Conservation (phyloP, 92 coral and sea anemone species). For the Parazoanthus swiftii region DNA sequence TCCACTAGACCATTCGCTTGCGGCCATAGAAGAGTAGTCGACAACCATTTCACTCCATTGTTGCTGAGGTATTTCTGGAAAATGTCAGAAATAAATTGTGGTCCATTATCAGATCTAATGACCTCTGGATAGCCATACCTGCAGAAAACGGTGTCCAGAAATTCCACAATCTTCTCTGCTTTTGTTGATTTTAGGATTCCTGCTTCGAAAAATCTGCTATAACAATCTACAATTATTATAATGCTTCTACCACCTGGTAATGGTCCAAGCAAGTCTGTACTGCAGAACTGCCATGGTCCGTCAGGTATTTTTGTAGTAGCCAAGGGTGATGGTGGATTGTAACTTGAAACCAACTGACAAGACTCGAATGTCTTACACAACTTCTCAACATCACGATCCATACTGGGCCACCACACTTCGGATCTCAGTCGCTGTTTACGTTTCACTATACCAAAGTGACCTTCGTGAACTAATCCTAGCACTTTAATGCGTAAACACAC, state of each 20-base stretch:
- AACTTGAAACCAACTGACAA: slow-evolving; percentile 49
- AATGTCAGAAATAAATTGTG: slow-evolving; percentile 9
- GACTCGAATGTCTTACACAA: slow-evolving; percentile 45
- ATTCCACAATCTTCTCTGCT: slow-evolving; percentile 43
- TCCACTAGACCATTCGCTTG: slow-evolving; percentile 43
- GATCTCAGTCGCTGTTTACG: slow-evolving; percentile 41
- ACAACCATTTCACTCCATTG: slow-evolving; percentile 42
- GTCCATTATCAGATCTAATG: slow-evolving; percentile 38
- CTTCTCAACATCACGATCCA: slow-evolving; percentile 52
- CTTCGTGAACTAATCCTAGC: slow-evolving; percentile 43
- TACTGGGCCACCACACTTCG: slow-evolving; percentile 56
- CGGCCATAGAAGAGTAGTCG: slow-evolving; percentile 42
- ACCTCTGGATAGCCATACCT: slow-evolving; percentile 39
- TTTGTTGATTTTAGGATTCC: slow-evolving; percentile 45
- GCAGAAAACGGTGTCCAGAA: slow-evolving; percentile 35
- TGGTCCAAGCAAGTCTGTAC: slow-evolving; percentile 45
- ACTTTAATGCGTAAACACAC: slow-evolving; percentile 22
- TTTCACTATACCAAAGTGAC: slow-evolving; percentile 42
- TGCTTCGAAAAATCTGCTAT: slow-evolving; percentile 43
- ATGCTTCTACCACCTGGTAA: slow-evolving; percentile 44
- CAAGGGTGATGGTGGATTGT: slow-evolving; percentile 42
- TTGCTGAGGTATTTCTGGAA: slow-evolving; percentile 30
- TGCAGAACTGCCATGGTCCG: slow-evolving; percentile 52
- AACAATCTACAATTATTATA: slow-evolving; percentile 38
- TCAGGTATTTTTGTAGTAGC: slow-evolving; percentile 36